Percentiles rank a stretch among this genome's conserved stretches.
phyloP scores from a whole-genome alignment of 1,140 invertebrate genomes.

The Eurytemora carolleeae region DNA sequence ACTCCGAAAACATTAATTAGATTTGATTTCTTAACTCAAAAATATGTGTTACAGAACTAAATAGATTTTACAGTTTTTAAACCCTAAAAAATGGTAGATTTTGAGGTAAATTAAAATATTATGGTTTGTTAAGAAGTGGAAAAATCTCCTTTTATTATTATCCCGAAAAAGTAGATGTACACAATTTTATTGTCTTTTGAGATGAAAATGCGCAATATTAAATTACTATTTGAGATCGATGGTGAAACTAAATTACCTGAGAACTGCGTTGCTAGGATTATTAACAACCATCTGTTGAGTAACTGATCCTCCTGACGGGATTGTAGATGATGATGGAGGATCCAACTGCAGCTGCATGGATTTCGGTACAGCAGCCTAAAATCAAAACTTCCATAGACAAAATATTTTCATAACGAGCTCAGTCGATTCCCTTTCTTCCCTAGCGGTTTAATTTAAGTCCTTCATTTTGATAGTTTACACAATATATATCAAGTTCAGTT shows the following conservation, averaged over 20 bases:
- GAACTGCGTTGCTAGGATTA: neutral
- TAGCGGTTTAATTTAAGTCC: no score
- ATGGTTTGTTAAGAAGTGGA: neutral
- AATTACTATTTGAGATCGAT: no score
- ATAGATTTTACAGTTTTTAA: neutral
- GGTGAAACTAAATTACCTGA: no score
- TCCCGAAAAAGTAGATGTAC: neutral
- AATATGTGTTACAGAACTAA: no score
- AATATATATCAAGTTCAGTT: no score
- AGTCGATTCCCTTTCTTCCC: no score
- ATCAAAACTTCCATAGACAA: no score
- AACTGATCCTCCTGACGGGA: neutral
- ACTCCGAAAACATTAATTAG: no score
- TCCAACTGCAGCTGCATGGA: neutral
- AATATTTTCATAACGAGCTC: no score
- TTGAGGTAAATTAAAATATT: neutral
- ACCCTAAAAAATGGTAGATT: neutral
- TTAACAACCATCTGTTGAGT: neutral
- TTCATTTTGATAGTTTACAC: no score
- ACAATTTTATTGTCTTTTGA: neutral
- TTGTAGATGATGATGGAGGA: neutral
- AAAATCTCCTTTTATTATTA: neutral
- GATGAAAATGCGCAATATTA: no score
- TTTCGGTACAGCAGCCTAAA: neutral
- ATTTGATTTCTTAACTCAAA: no score